Evolutionary conservation across 2,797 vertebrate genomes (phyloP), one percentile per base, ranked within the genome.

Genomic region (Enteromius fasciolatus): DNA sequence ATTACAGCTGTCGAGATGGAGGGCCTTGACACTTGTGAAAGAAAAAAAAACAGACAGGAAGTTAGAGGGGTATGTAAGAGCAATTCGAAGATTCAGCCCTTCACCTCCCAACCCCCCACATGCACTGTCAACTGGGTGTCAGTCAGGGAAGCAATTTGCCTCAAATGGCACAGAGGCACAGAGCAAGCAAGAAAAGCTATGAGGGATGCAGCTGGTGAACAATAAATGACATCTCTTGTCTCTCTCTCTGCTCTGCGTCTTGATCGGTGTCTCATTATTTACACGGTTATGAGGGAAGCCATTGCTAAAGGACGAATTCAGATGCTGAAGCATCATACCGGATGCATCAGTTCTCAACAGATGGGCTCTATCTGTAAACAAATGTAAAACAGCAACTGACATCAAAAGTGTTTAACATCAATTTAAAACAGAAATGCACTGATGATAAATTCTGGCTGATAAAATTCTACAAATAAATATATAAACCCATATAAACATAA

Each of bases 1-100:
- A 94, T 92, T 93, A 94, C 81, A 83, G 86, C 91, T 90, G 86
- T 92, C 92, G 70, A 59, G 87, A 88, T 88, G 94, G 94, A 95
- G 91, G 91, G 91, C 85, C 87, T 91, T 93, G 91, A 93, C 86
- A 91, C 91, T 93, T 73, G 68, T 66, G 48, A 46, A 52, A 88
- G 84, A 88, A 90, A 90, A 77, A 89, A 83, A 72, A n/a, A 59
- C 48, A n/a, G 81, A 57, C 2, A 69, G 86, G 86, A 67, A 72
- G 66, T 66, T 75, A 88, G 90, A 90, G 59, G 91, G 90, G 89
- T 84, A 36, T 90, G 89, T 87, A 92, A 90, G 94, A 91, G 91
- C 91, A 91, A 92, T 90, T 90, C 85, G 90, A 93, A 92, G 92
- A 93, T 89, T 92, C 91, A 89, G 87, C 82, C 86, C 86, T 87